A percentile compares a stretch with the other conserved stretches of the same genome.
phyloP scores from a whole-genome alignment of 1,140 invertebrate genomes.

The Cydia fagiglandana region DNA sequence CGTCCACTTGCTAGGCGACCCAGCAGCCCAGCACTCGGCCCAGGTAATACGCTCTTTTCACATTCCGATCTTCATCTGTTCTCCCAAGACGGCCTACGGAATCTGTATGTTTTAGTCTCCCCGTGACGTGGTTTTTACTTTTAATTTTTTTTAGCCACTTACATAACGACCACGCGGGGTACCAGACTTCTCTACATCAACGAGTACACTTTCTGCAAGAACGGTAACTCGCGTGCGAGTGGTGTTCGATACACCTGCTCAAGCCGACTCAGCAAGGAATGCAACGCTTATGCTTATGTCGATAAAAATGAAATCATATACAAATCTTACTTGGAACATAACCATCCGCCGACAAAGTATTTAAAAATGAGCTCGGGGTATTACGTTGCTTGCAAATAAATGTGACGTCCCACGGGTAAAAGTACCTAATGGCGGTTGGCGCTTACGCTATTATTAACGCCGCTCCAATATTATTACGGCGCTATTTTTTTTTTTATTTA shows the following conservation, averaged over 20 bases:
- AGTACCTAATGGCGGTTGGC: no score
- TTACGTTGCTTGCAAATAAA: conserved; percentile 31
- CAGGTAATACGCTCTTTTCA: no score
- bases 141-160: conserved; percentile 35
- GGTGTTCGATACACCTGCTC: conserved; percentile 43
- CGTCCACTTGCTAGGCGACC: no score
- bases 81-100: no score
- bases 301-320: conserved; percentile 31
- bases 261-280: conserved; percentile 28
- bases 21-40: no score
- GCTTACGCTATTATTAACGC: no score
- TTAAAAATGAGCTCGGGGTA: conserved; percentile 18
- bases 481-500: no score
- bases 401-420: no score
- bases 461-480: no score
- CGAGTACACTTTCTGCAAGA: conserved; percentile 42
- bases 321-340: conserved; percentile 32
- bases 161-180: conserved; percentile 36
- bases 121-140: not conserved
- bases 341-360: conserved; percentile 36
- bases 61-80: no score
- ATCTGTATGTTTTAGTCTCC: not conserved
- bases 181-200: conserved; percentile 32
- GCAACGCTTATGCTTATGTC: conserved; percentile 44
- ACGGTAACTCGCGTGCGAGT: conserved; percentile 12